These are phyloP conservation scores for Pseudeuparius sepicola DNA, from an alignment of 2,888 invertebrate genomes.

Conservation along the genomic window DNA sequence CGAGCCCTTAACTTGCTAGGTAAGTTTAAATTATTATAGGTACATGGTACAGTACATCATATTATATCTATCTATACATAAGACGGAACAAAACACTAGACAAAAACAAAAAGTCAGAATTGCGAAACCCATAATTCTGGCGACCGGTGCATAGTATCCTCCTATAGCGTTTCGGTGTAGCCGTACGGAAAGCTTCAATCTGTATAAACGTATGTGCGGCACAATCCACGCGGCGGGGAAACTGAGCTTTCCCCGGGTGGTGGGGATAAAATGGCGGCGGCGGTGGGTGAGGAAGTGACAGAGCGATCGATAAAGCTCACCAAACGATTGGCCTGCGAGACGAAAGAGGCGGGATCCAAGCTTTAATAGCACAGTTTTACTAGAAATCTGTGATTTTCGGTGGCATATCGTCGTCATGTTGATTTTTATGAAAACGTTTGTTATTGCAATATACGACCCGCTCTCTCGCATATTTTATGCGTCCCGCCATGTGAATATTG, in stretches of 20 bases:
- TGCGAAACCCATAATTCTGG: no score
- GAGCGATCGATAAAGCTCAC: constrained; percentile 39
- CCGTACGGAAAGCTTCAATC: constrained; percentile 27
- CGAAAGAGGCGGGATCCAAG: constrained; percentile 31
- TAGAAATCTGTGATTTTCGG: constrained; percentile 36
- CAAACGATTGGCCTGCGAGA: constrained; percentile 36
- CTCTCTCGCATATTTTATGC: no score
- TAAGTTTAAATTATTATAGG: no score
- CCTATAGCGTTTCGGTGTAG: no score
- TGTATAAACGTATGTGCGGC: constrained; percentile 30
- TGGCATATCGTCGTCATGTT: constrained; percentile 16
- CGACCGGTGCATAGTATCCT: no score
- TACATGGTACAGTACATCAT: no score
- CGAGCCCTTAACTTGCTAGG: no score
- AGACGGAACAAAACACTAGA: no score
- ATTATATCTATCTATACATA: no score
- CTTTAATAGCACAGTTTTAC: constrained; percentile 33
- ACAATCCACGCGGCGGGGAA: constrained; percentile 21
- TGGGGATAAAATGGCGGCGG: constrained; percentile 38
- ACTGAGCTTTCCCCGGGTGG: constrained; percentile 21
- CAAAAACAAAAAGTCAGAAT: no score
- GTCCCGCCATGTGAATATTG: no score
- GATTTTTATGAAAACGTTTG: constrained; percentile 15
- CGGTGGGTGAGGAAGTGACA: constrained; percentile 37
- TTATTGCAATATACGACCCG: no score